phyloP scores from a whole-genome alignment of 1,140 invertebrate species.

The Diploscapter pachys region DNA sequence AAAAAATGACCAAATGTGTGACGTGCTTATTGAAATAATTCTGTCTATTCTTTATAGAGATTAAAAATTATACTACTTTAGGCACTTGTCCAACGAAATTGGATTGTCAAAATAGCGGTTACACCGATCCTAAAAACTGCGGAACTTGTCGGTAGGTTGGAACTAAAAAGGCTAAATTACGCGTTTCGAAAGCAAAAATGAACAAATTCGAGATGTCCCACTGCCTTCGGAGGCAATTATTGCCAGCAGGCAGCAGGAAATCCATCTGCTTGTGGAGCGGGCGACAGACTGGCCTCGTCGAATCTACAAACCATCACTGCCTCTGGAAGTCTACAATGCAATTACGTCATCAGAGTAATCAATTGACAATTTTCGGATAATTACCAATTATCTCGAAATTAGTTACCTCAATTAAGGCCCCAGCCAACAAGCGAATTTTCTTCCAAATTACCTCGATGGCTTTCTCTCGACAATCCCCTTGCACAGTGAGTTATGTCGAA shows the following conservation, averaged over 20 bases:
- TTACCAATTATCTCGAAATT: too few species aligned
- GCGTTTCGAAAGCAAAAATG: slow-evolving; percentile 9
- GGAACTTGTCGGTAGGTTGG: background rate
- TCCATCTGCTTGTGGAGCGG: slow-evolving; percentile 6
- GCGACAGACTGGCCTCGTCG: slow-evolving; percentile 17
- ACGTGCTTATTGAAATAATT: background rate
- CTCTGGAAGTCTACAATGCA: slow-evolving; percentile 16
- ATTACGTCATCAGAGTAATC: slow-evolving; percentile 16
- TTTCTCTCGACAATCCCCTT: slow-evolving; percentile 21
- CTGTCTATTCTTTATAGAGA: background rate
- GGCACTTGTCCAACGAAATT: slow-evolving; percentile 4
- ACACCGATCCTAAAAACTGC: slow-evolving; percentile 22
- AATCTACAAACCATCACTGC: slow-evolving; percentile 15
- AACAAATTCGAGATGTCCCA: slow-evolving; percentile 23
- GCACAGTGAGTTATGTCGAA: slow-evolving; percentile 13
- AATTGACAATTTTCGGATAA: too few species aligned
- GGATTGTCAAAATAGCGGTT: slow-evolving; percentile 26
- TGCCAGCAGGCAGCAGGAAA: slow-evolving; percentile 8
- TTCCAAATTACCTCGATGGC: slow-evolving; percentile 21
- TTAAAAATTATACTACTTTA: background rate
- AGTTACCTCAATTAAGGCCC: slow-evolving; percentile 3
- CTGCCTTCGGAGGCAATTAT: slow-evolving; percentile 27
- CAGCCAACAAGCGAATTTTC: slow-evolving; percentile 17
- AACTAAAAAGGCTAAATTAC: too few species aligned
- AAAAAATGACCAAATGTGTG: background rate